Evolutionary conservation across 2,888 invertebrate genomes (phyloP), one percentile per base, ranked within the genome.

Genomic region (Xanthia togata): DNA sequence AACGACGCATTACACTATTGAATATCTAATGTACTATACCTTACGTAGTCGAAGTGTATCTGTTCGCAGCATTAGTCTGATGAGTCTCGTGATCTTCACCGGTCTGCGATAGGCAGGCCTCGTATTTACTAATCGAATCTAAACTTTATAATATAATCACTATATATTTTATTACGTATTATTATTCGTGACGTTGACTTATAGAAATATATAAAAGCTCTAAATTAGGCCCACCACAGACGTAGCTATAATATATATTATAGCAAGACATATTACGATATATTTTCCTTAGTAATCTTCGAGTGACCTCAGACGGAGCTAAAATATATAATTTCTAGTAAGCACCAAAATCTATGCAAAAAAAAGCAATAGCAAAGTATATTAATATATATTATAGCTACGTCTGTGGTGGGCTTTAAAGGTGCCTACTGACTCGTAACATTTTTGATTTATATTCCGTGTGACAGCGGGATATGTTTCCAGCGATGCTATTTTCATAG

Each of bases 1-100:
- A 87, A 86, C 73, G 75, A 84, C 79, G 84, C 87, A 87, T 90
- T 88, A 86, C 84, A 88, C 81, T 82, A 75, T 84, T 81, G 75
- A 83, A 78, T 84, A 86, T 84, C 72, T 26, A 72, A 86, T 82
- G 74, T 79, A 65, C 73, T 81, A 70, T 76, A 82, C 23, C 50
- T 82, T 73, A 78, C 67, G 76, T 88, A 79, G 73, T 80, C 47
- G 73, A 70, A 81, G 78, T 81, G 77, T 85, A 81, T 79, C 71
- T 79, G 57, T 73, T 65, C 35, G 59, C 74, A 63, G 65, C 76
- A 75, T 62, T 78, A 81, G 82, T 78, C 65, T 77, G 73, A 86
- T 60, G 76, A 88, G 76, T 82, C 79, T 87, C 73, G 75, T 69
- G 69, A 79, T 84, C 76, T 73, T 84, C 63, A 82, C n/a, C 12